These are phyloP conservation scores for Crypturellus undulatus DNA, from an alignment of 2,113 vertebrate genomes.

Conservation along the genomic window DNA sequence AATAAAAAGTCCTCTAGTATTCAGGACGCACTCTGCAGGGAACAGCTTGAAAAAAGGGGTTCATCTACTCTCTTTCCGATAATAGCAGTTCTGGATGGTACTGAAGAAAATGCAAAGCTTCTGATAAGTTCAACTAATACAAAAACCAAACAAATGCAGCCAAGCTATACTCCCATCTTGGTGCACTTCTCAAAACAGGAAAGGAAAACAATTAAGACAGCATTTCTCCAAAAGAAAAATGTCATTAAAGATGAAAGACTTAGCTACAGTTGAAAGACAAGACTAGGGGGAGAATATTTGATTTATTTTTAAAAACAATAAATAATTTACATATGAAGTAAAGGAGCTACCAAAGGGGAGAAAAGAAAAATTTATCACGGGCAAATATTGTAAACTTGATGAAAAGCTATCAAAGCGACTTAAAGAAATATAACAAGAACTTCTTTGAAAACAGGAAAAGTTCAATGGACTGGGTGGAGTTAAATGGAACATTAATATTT, in stretches of 20 bases:
- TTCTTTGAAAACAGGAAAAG: background rate
- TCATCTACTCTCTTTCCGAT: slow-evolving; percentile 1
- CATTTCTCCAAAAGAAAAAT: slow-evolving; percentile 36
- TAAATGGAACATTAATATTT: background rate
- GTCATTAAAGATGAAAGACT: slow-evolving; percentile 31
- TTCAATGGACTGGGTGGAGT: background rate
- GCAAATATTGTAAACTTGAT: background rate
- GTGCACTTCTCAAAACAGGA: slow-evolving; percentile 1
- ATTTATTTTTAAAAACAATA: slow-evolving; percentile 5
- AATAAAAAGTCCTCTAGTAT: background rate
- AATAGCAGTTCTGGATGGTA: background rate
- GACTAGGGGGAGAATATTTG: background rate
- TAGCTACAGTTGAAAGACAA: background rate
- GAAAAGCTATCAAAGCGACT: background rate
- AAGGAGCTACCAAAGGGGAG: background rate
- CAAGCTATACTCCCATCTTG: background rate
- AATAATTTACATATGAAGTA: background rate
- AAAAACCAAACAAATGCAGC: slow-evolving; percentile 25
- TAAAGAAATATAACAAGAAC: background rate
- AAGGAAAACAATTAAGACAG: slow-evolving; percentile 29
- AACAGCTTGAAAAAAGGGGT: background rate
- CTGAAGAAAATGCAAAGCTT: slow-evolving; percentile 24
- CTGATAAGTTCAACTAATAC: slow-evolving; percentile 6
- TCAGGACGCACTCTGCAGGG: slow-evolving; percentile 30
- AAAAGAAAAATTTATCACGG: background rate